These are phyloP conservation scores for Orthonyx spaldingii DNA, from an alignment of 2,113 vertebrate genomes.

Conservation along the genomic window DNA sequence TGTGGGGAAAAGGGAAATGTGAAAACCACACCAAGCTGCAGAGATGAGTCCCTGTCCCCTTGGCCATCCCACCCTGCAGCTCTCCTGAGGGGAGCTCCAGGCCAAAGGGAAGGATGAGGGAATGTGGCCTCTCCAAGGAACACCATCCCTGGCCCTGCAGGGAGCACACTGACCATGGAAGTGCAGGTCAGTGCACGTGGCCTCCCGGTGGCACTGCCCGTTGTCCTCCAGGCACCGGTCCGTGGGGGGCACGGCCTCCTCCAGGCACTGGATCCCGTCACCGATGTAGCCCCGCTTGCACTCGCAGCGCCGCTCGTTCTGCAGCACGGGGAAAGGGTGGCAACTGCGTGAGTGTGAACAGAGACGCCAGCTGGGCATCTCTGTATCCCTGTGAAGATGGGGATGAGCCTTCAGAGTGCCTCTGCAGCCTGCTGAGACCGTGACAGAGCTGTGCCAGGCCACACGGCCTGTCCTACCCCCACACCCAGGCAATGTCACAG, in stretches of 20 bases:
- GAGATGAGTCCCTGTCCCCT: not conserved
- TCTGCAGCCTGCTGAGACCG: not conserved
- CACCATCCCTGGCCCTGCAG: not conserved
- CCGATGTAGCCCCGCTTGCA: constrained; percentile 85
- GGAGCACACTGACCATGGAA: constrained; percentile 78
- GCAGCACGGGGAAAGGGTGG: not conserved
- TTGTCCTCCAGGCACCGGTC: constrained; percentile 86
- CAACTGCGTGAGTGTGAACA: not conserved
- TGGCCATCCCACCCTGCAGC: not conserved
- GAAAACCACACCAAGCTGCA: not conserved
- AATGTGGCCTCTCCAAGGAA: not conserved
- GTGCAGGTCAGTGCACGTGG: constrained; percentile 86
- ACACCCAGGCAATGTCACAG: not conserved
- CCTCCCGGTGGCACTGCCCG: constrained; percentile 80
- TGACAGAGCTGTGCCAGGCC: not conserved
- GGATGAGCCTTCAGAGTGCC: not conserved
- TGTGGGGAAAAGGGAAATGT: not conserved
- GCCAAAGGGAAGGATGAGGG: not conserved
- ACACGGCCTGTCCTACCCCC: not conserved
- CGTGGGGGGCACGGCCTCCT: constrained; percentile 74
- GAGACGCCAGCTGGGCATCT: not conserved
- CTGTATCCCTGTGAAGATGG: not conserved
- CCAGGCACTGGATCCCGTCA: constrained; percentile 87
- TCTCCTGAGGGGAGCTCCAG: not conserved
- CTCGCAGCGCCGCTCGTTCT: constrained; percentile 85